These are phyloP conservation scores for Auanema freiburgensis DNA, from an alignment of 2,888 invertebrate species.

Conservation along the genomic window DNA sequence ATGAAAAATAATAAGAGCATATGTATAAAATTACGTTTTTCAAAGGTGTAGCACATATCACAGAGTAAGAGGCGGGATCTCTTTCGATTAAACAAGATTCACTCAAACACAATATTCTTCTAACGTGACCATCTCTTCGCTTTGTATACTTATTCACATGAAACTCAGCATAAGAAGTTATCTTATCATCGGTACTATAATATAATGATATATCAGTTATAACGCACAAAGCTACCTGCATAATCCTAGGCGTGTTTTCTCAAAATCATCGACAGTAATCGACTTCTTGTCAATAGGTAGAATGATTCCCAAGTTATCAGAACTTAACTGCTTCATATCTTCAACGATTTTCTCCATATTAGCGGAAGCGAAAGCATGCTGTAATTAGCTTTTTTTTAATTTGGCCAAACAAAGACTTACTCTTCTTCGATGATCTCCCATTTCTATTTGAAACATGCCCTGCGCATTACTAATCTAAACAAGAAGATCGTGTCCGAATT, in stretches of 20 bases:
- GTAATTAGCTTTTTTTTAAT: constrained; percentile 17
- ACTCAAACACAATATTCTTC: constrained; percentile 84
- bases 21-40: constrained; percentile 67
- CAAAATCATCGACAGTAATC: constrained; percentile 83
- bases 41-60: constrained; percentile 77
- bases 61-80: constrained; percentile 93
- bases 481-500: not conserved
- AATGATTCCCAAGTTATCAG: constrained; percentile 78
- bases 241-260: constrained; percentile 85
- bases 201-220: not conserved
- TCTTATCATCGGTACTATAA: constrained; percentile 86
- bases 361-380: constrained; percentile 74
- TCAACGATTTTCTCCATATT: constrained; percentile 84
- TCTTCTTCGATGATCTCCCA: constrained; percentile 85
- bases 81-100: constrained; percentile 93
- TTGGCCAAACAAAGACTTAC: constrained; percentile 58
- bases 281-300: constrained; percentile 82
- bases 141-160: constrained; percentile 87
- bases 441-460: constrained; percentile 79
- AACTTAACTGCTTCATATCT: constrained; percentile 82
- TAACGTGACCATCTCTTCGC: constrained; percentile 76
- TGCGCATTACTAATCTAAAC: not conserved
- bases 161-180: constrained; percentile 95
- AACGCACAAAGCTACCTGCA: constrained; percentile 73
- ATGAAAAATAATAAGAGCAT: not conserved